Evolutionary conservation across 1,140 invertebrate genomes (phyloP).

Genomic region (Orussus abietinus): DNA sequence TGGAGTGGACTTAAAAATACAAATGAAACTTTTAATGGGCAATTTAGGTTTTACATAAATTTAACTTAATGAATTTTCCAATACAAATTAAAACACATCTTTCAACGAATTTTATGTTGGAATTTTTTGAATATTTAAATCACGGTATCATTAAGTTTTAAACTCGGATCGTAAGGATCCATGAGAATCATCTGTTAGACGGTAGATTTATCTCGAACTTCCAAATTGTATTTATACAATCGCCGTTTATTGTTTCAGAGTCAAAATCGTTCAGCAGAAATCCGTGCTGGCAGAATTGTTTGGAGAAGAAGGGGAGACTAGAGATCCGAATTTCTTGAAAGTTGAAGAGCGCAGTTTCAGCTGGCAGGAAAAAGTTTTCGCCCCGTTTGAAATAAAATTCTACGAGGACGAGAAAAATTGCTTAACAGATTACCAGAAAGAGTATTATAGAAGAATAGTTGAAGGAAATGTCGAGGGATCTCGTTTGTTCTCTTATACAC

Average conservation of each 20-base stretch:
- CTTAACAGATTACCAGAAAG: conserved; percentile 34
- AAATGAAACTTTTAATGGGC: too few relatives aligned
- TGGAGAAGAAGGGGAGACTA: conserved; percentile 39
- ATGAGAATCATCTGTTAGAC: not conserved
- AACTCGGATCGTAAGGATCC: not conserved
- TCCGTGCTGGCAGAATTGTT: conserved; percentile 44
- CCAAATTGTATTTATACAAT: conserved; percentile 9
- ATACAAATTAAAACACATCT: too few relatives aligned
- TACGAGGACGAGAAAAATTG: conserved; percentile 47
- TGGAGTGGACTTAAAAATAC: too few relatives aligned
- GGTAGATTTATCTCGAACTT: not conserved
- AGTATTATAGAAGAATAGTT: conserved; percentile 34
- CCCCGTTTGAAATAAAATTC: conserved; percentile 39
- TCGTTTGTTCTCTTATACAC: conserved; percentile 41
- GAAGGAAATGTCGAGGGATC: conserved; percentile 22
- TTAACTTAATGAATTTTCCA: too few relatives aligned
- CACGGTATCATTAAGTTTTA: too few relatives aligned
- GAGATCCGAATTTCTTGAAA: conserved; percentile 42
- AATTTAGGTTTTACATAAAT: too few relatives aligned
- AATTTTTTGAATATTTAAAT: too few relatives aligned
- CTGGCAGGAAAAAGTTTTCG: conserved; percentile 52
- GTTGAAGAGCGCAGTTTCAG: conserved; percentile 38
- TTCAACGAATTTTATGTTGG: too few relatives aligned
- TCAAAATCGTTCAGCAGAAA: conserved; percentile 46
- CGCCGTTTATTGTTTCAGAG: conserved; percentile 36